Base-by-base conservation (phyloP, 1,140 invertebrate species). In the Vanessa atalanta region DNA sequence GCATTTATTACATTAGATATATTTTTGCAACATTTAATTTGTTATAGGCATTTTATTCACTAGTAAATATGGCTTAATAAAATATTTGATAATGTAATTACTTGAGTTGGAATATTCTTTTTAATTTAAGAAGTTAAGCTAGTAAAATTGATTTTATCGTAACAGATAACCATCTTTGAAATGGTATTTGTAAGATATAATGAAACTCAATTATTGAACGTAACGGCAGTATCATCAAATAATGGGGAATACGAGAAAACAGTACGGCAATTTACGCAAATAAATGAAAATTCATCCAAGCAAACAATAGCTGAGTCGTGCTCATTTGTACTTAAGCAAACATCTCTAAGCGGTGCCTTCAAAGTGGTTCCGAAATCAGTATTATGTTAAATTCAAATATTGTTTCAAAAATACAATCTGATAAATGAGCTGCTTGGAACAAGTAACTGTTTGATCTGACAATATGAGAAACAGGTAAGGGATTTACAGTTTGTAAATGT, bases 231-330 rank as follows among this genome's bases (percentile, higher is more conserved):
- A 79, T 82, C 77, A 74, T 82, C 72, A 82, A 83, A 85, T 76
- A 83, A 82, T 72, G 75, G 70, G 71, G 71, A 75, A 78, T 57
- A 43, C 78, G 75, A 70, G 80, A 76, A 78, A 72, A 77, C 75
- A 61, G 68, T 70, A 77, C 53, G 75, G 72, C 65, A 57, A 71
- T 79, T 74, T 77, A 77, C 71, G 78, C 81, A 83, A 82, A 86
- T 82, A 82, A 82, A 84, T 83, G 81, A 83, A 85, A 84, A 84
- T 79, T 83, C 81, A 83, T 76, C 68, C 76, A 70, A 77, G 77
- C 79, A 80, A 81, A 86, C 84, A 86, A 86, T 78, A 72, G 73
- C 73, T 70, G 80, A 78, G 72, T 81, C 79, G 74, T 72, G 78
- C 78, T 80, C 76, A 72, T 80, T 78, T 79, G 75, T 82, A 82